Evolutionary conservation across 2,113 vertebrate species (phyloP), one percentile per base, ranked within the genome.

Genomic region (Catharus bicknelli): DNA sequence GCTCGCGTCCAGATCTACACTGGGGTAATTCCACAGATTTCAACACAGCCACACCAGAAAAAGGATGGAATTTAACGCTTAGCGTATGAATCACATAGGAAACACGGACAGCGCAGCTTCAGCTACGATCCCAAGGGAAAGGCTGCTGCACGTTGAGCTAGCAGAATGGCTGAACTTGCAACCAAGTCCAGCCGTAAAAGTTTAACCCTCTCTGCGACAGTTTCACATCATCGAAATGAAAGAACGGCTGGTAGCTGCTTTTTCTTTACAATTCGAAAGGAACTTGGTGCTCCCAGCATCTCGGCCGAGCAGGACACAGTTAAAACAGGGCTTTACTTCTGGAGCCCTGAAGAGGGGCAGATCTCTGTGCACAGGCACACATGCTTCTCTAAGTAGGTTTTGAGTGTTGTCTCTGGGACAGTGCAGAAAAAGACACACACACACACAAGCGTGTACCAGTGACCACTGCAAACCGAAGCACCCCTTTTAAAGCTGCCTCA

Each of bases 81-180:
- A 93, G 79, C 72, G 83, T 94, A 94, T 96, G 96, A 96, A 94
- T 95, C 95, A 96, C 89, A 79, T 82, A 90, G 78, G 84, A 96
- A 96, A 96, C 10, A 4, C 2, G 50, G 92, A 81, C 68, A 92
- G 63, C 17, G 1, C 36, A 92, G 89, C 86, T 90, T 88, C 69
- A 88, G 89, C 82, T 40, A 69, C 0, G 55, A 90, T 94, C 94
- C 70, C 81, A 27, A 74, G 89, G 92, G 94, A 94, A 80, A 80
- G 34, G 63, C 90, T 79, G 69, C 84, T 85, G 70, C 81, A 82
- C 82, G 87, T 53, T 89, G 69, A 85, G 78, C 81, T 43, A 83
- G 54, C 59, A 93, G 59, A 20, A 51, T 42, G 54, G 50, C 82
- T 62, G 82, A 94, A 79, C 42, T 74, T 51, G 47, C 72, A 83